phyloP scores from a whole-genome alignment of 2,113 vertebrate genomes.

The Otocyon megalotis region DNA sequence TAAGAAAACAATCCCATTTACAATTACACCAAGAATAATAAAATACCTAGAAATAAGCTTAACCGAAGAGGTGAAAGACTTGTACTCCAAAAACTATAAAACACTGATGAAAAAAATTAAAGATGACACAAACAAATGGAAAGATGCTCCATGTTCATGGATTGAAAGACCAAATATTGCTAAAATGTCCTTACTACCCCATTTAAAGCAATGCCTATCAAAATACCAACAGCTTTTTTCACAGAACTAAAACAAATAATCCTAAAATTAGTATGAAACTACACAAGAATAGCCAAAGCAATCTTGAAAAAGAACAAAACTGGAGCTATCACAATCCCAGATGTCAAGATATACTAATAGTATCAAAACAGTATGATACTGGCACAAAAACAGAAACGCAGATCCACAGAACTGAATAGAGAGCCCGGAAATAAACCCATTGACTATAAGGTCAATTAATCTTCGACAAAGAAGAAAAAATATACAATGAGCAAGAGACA shows the following conservation, averaged over 20 bases:
- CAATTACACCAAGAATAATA: neutral
- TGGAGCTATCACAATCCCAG: neutral
- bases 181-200: neutral
- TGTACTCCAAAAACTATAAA: neutral
- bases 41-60: neutral
- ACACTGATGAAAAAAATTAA: neutral
- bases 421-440: neutral
- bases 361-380: neutral
- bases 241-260: neutral
- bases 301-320: neutral
- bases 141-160: neutral
- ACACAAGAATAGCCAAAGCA: neutral
- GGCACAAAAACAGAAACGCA: neutral
- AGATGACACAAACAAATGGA: neutral
- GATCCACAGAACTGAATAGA: neutral
- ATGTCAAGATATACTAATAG: neutral
- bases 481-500: neutral
- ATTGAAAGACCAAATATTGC: neutral
- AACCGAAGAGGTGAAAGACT: neutral
- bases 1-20: neutral
- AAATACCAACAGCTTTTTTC: neutral
- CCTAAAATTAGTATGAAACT: neutral
- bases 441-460: neutral
- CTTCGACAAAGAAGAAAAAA: neutral
- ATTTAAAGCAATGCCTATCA: neutral